Evolutionary conservation across 1,140 invertebrate genomes (phyloP), one percentile per base, ranked within the genome.

Genomic region (Rhynchophorus ferrugineus): DNA sequence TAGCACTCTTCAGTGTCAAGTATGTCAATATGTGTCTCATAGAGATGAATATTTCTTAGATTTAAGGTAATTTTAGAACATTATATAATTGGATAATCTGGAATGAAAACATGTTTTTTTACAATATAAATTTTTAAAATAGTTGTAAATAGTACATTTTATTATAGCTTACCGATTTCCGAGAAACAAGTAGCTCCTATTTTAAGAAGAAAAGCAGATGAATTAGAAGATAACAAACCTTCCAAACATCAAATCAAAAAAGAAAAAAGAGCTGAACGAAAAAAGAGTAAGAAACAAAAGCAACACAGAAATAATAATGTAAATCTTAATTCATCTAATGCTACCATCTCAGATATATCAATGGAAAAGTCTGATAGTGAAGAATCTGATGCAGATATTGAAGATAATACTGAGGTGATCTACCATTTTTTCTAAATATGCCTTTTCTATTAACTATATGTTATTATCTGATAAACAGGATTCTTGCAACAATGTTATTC

Each of bases 41-140:
- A 77, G 89, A 11, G 84, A 85, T 50, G 95, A 98, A 71, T 85
- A 87, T 57, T 98, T 98, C 69, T 74, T 97, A 43, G 95, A 99
- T 74, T 75, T 98, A 44, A 95, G 92, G 56, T 69, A 49, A 38
- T 22, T 11, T 51, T 6, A 29, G n/a, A n/a, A n/a, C n/a, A n/a
- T n/a, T n/a, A n/a, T n/a, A n/a, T n/a, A n/a, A n/a, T n/a, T n/a
- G n/a, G n/a, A n/a, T n/a, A n/a, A n/a, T n/a, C n/a, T n/a, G n/a
- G n/a, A n/a, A n/a, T n/a, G n/a, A n/a, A n/a, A n/a, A n/a, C n/a
- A n/a, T n/a, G n/a, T n/a, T n/a, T n/a, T n/a, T n/a, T n/a, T n/a
- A n/a, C n/a, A n/a, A n/a, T n/a, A n/a, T n/a, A n/a, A n/a, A n/a
- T n/a, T n/a, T n/a, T n/a, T n/a, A n/a, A n/a, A n/a, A n/a, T n/a